phyloP scores from a whole-genome alignment of 2,113 vertebrate genomes.

The Chrysemys picta region DNA sequence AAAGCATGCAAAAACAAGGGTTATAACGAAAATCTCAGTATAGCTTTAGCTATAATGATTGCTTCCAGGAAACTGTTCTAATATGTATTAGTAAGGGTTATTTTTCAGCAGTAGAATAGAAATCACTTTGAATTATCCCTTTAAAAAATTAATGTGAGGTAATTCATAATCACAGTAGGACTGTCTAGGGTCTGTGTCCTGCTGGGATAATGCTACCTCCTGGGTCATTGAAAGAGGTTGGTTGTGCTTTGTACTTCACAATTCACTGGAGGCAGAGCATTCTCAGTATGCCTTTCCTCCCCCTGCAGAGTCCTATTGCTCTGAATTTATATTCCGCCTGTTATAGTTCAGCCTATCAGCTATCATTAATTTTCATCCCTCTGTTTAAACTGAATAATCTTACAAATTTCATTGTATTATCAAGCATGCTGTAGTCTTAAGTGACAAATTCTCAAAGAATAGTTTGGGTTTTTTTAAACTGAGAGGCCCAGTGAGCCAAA shows the following conservation, averaged over 20 bases:
- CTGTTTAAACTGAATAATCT: background rate
- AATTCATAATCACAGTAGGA: constrained; percentile 31
- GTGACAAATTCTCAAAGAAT: background rate
- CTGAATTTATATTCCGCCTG: constrained; percentile 19
- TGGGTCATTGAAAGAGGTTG: background rate
- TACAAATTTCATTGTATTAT: constrained; percentile 14
- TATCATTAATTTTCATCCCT: constrained; percentile 45
- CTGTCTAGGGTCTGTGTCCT: background rate
- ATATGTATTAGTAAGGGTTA: background rate
- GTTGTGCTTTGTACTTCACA: constrained; percentile 55
- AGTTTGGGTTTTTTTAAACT: background rate
- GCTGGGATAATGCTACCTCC: constrained; percentile 46
- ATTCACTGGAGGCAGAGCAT: constrained; percentile 18
- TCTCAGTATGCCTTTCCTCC: constrained; percentile 9
- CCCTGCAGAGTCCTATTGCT: background rate
- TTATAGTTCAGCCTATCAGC: background rate
- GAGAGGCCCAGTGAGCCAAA: background rate
- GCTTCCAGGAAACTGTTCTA: background rate
- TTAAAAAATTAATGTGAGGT: constrained; percentile 39
- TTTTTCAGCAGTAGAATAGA: background rate
- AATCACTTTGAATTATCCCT: constrained; percentile 27
- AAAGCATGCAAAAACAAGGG: background rate
- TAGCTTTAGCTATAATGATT: background rate
- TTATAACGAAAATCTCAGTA: background rate
- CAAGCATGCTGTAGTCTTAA: background rate